Evolutionary conservation across 2,797 vertebrate species (phyloP).

Genomic region (Yasuhikotakia modesta): DNA sequence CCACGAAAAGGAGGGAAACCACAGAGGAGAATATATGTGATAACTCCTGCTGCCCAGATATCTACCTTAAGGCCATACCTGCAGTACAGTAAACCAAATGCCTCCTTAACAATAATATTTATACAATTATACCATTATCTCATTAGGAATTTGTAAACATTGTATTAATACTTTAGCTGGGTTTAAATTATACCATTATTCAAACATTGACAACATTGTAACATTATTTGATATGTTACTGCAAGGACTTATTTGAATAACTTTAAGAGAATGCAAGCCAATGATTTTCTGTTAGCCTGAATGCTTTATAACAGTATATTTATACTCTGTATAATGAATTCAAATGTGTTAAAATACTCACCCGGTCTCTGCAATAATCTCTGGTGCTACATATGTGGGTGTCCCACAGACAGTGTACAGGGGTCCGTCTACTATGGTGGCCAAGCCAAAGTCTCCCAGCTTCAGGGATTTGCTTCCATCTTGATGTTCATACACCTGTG

Average conservation of each 20-base stretch:
- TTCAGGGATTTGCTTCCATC: constrained; percentile 98
- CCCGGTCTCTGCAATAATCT: constrained; percentile 98
- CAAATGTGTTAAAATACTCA: constrained; percentile 64
- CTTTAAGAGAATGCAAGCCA: too few species aligned
- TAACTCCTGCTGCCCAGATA: constrained; percentile 98
- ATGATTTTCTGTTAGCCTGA: too few species aligned
- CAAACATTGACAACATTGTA: too few species aligned
- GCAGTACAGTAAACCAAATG: constrained; percentile 34
- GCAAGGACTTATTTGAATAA: too few species aligned
- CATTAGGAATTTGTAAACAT: too few species aligned
- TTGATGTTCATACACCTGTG: constrained; percentile 93
- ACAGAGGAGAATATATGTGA: constrained; percentile 96
- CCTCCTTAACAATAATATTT: too few species aligned
- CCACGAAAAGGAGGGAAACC: constrained; percentile 96
- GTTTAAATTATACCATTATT: too few species aligned
- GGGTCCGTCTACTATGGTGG: constrained; percentile 93
- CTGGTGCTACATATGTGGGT: constrained; percentile 97
- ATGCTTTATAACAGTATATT: background rate
- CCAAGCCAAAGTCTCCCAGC: constrained; percentile 94
- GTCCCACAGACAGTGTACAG: constrained; percentile 96
- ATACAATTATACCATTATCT: too few species aligned
- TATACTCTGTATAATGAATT: background rate
- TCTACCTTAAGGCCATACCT: constrained; percentile 98
- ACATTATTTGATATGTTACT: too few species aligned
- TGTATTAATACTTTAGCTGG: too few species aligned